Conservation (phyloP, 2,113 vertebrate species). For the Mungos mungo region DNA sequence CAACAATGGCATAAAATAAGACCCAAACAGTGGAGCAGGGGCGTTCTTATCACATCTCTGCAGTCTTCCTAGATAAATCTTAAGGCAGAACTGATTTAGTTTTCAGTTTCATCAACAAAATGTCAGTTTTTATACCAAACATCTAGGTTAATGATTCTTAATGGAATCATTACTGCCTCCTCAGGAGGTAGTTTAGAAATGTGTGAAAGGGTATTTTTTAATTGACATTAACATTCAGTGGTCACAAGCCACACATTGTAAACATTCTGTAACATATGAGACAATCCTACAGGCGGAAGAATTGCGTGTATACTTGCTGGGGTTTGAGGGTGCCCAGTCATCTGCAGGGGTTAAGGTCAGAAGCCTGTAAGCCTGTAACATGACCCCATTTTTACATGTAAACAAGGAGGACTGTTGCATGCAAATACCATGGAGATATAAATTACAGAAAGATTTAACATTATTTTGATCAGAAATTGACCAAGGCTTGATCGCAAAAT, state of each 20-base stretch:
- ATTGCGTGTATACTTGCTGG: background rate
- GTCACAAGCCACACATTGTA: background rate
- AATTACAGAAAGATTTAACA: background rate
- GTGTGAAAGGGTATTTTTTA: background rate
- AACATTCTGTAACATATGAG: background rate
- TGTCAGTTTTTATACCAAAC: background rate
- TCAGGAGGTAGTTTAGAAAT: background rate
- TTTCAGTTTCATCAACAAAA: background rate
- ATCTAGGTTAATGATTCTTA: background rate
- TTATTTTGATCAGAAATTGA: background rate
- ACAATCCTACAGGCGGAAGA: background rate
- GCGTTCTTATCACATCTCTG: background rate
- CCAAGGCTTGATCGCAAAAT: background rate
- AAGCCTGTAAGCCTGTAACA: background rate
- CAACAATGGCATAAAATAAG: background rate
- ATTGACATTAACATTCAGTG: background rate
- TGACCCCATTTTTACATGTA: background rate
- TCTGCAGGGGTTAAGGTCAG: background rate
- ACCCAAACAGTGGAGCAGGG: background rate
- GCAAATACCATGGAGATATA: background rate
- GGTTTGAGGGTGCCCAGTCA: background rate
- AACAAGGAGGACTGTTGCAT: background rate
- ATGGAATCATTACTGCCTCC: background rate
- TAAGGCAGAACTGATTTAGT: background rate
- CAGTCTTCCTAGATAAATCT: background rate